phyloP scores from a whole-genome alignment of 2,113 vertebrate genomes.

The Argyrosomus japonicus region DNA sequence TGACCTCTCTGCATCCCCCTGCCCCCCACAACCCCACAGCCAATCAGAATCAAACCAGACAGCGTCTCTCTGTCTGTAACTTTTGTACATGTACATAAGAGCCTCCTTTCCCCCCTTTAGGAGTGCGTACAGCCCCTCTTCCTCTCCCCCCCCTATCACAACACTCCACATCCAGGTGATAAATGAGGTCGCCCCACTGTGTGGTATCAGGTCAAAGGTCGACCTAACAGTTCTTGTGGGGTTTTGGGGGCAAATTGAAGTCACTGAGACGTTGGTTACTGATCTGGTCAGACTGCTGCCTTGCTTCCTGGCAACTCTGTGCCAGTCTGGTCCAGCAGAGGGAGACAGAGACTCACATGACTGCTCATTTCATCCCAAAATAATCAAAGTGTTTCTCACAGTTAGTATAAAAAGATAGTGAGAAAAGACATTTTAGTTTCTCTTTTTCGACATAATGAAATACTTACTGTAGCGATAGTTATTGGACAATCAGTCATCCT shows the following conservation, averaged over 20 bases:
- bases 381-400: not conserved
- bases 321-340: constrained; percentile 59
- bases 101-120: constrained; percentile 46
- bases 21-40: constrained; percentile 7
- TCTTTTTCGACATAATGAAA: not conserved
- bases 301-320: not conserved
- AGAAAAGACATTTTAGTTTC: not conserved
- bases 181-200: constrained; percentile 74
- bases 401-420: not conserved
- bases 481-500: no score
- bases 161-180: constrained; percentile 75
- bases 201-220: constrained; percentile 65
- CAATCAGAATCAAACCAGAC: constrained; percentile 74
- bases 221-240: constrained; percentile 58
- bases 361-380: not conserved
- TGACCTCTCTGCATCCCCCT: constrained; percentile 66
- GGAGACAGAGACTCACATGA: constrained; percentile 66
- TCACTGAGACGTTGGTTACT: constrained; percentile 47
- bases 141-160: constrained; percentile 46
- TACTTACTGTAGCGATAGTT: no score
- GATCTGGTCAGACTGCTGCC: constrained; percentile 1
- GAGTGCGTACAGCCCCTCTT: constrained; percentile 5
- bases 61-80: constrained; percentile 78
- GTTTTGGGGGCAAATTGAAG: constrained; percentile 59
- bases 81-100: constrained; percentile 68